Percentiles rank a stretch among this genome's conserved stretches.
phyloP scores from a whole-genome alignment of 2,113 vertebrate species.

The Campylorhamphus procurvoides region DNA sequence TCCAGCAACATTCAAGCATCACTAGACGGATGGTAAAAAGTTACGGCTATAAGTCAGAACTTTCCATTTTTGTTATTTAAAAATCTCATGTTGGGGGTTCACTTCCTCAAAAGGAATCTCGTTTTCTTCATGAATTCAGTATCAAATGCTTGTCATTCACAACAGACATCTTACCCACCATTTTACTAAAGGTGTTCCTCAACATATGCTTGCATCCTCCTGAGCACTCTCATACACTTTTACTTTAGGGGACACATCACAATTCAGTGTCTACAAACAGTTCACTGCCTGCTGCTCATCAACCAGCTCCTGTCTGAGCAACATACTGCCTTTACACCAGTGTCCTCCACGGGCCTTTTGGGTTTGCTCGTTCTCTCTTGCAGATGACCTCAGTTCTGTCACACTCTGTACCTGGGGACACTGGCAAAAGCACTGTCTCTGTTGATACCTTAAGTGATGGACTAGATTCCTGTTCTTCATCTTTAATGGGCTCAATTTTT shows the following conservation, averaged over 20 bases:
- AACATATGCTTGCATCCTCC: not conserved
- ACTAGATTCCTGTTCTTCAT: not conserved
- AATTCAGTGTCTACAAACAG: not conserved
- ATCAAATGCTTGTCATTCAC: not conserved
- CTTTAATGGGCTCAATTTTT: not conserved
- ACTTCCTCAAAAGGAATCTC: not conserved
- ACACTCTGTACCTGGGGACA: fast-evolving
- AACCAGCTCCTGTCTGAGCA: not conserved
- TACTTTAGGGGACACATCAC: not conserved
- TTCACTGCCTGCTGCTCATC: not conserved
- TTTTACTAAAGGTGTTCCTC: not conserved
- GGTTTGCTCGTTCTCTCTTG: not conserved
- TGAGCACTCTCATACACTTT: not conserved
- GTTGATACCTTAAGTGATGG: not conserved
- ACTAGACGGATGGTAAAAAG: not conserved
- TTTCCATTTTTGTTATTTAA: not conserved
- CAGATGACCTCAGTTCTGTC: not conserved
- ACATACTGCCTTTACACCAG: fast-evolving
- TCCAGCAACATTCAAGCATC: not conserved
- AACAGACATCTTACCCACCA: not conserved
- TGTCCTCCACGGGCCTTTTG: not conserved
- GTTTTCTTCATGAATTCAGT: not conserved
- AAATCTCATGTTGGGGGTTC: not conserved
- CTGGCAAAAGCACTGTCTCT: not conserved
- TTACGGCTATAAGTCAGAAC: not conserved